These are phyloP conservation scores for Okamejei kenojei DNA, from an alignment of 2,797 vertebrate species.

Conservation along the genomic window DNA sequence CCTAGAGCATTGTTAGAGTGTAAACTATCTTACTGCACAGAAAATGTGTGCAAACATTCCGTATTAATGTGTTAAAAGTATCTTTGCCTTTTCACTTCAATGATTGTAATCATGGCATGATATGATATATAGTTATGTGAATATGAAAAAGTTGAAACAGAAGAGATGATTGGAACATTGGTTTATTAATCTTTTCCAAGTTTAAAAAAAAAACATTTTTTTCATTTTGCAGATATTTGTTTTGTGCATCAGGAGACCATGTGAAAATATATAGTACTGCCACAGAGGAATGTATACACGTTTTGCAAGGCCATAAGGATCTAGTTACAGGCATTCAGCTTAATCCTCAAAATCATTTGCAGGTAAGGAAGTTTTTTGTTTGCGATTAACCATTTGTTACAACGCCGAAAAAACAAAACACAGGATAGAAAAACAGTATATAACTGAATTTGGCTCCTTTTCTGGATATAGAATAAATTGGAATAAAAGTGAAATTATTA, in stretches of 20 bases:
- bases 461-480: no score
- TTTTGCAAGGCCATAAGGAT: conserved; percentile 71
- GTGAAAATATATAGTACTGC: conserved; percentile 79
- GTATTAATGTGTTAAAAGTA: not conserved
- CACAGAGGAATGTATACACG: conserved; percentile 77
- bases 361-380: conserved; percentile 58
- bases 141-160: not conserved
- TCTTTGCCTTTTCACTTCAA: not conserved
- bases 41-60: not conserved
- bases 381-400: not conserved
- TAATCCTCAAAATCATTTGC: conserved; percentile 78
- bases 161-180: not conserved
- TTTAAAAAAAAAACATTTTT: not conserved
- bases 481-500: no score
- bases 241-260: conserved; percentile 75
- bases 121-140: not conserved
- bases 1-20: no score
- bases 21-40: no score
- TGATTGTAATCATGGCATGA: not conserved
- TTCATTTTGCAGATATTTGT: conserved; percentile 64
- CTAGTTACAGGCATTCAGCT: conserved; percentile 75
- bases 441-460: no score
- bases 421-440: not conserved
- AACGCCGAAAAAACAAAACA: not conserved
- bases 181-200: not conserved